phyloP scores from a whole-genome alignment of 2,888 invertebrate species.

The Dicycla oo region DNA sequence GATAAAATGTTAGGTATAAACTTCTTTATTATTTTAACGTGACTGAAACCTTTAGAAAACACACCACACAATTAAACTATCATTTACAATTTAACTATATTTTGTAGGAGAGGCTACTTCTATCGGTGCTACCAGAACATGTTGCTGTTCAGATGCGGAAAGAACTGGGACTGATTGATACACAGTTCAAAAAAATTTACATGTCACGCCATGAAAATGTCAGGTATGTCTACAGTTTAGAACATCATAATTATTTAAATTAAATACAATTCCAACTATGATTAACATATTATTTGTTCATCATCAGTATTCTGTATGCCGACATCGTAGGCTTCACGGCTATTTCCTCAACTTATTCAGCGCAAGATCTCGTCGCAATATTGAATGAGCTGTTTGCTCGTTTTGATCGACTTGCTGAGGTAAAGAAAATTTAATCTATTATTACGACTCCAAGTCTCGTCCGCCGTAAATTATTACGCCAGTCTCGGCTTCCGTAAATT shows the following conservation, averaged over 20 bases:
- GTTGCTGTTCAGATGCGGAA: conserved; percentile 99
- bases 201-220: conserved; percentile 99
- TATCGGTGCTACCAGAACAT: conserved; percentile 98
- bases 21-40: too few relatives aligned
- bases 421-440: conserved; percentile 77
- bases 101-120: conserved; percentile 95
- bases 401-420: conserved; percentile 97
- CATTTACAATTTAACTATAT: too few relatives aligned
- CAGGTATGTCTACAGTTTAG: conserved; percentile 90
- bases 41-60: background rate
- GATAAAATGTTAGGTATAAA: background rate
- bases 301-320: conserved; percentile 97
- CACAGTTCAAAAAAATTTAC: conserved; percentile 99
- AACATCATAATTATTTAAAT: conserved; percentile 32
- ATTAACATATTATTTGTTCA: conserved; percentile 65
- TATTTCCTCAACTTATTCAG: conserved; percentile 98
- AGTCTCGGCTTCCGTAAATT: conserved; percentile 45
- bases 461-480: conserved; percentile 42
- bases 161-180: conserved; percentile 97
- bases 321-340: conserved; percentile 99
- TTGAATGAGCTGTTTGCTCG: conserved; percentile 98
- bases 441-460: conserved; percentile 44
- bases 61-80: background rate
- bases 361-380: conserved; percentile 98
- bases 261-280: conserved; percentile 7